Percentiles rank a stretch among this genome's conserved stretches.
Evolutionary conservation across 2,797 vertebrate species (phyloP).

Genomic region (Microchirus variegatus): DNA sequence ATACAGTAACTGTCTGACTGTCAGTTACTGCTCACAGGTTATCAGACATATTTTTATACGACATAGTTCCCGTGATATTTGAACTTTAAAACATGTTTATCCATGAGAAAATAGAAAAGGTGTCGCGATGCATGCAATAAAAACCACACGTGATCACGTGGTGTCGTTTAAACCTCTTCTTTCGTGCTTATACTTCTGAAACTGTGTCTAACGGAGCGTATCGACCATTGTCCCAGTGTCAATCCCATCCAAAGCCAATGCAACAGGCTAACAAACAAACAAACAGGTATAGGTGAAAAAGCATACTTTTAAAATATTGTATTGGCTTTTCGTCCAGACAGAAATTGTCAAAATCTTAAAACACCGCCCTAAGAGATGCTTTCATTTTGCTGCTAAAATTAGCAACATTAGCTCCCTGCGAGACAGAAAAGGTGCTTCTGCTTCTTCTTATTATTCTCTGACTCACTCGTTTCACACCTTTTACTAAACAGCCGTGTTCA

Average conservation of each 20-base stretch:
- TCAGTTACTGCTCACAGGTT: neutral
- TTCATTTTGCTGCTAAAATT: slow-evolving; percentile 22
- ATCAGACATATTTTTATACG: neutral
- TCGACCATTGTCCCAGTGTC: slow-evolving; percentile 9
- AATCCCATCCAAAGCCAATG: slow-evolving; percentile 29
- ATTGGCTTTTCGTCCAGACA: too few relatives aligned
- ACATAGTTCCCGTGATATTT: too few relatives aligned
- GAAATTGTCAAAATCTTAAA: too few relatives aligned
- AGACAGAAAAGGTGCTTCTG: slow-evolving; percentile 24
- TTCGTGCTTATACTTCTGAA: slow-evolving; percentile 1
- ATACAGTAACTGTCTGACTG: too few relatives aligned
- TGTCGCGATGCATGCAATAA: too few relatives aligned
- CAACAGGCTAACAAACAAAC: too few relatives aligned
- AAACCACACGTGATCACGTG: neutral
- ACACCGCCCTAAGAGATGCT: slow-evolving; percentile 31
- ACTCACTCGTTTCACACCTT: slow-evolving; percentile 36
- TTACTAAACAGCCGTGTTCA: slow-evolving; percentile 7
- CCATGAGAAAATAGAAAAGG: too few relatives aligned
- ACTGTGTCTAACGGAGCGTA: slow-evolving; percentile 9
- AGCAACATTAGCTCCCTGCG: slow-evolving; percentile 17
- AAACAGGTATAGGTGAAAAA: too few relatives aligned
- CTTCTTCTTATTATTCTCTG: too few relatives aligned
- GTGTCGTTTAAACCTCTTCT: neutral
- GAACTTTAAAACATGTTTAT: too few relatives aligned
- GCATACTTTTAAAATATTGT: too few relatives aligned